Evolutionary conservation across 1,140 invertebrate species (phyloP).

Genomic region (Acromyrmex heyeri): DNA sequence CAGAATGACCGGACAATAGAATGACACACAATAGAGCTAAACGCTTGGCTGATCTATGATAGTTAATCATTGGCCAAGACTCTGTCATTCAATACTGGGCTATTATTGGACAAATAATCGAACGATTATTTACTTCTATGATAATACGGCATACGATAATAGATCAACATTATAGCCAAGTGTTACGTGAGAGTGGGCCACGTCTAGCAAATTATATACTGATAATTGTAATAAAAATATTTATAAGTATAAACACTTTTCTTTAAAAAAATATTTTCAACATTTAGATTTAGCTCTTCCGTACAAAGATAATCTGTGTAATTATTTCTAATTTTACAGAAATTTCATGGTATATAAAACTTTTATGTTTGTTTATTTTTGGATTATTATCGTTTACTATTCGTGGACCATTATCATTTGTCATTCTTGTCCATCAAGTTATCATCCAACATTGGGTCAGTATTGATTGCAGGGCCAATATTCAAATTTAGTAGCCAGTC

Average conservation of each 20-base stretch:
- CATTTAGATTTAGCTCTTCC: not conserved
- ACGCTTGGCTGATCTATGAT: not conserved
- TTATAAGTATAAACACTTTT: not conserved
- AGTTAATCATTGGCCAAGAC: not conserved
- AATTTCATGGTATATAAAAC: not conserved
- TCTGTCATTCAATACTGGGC: not conserved
- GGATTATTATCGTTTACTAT: not conserved
- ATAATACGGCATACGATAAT: not conserved
- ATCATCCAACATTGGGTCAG: not conserved
- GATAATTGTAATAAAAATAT: not conserved
- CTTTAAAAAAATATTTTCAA: not conserved
- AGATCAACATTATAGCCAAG: not conserved
- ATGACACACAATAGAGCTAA: not conserved
- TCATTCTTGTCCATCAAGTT: not conserved
- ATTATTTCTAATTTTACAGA: not conserved
- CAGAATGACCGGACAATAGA: no score
- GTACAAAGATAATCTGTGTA: not conserved
- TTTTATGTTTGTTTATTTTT: not conserved
- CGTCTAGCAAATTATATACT: not conserved
- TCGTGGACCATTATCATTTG: not conserved
- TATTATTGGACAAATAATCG: conserved; percentile 1
- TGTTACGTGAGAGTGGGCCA: not conserved
- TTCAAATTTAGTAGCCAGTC: no score
- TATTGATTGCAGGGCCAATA: not conserved
- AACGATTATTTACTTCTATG: not conserved